These are phyloP conservation scores for Caerostris extrusa DNA, from an alignment of 1,140 invertebrate species.

Conservation along the genomic window DNA sequence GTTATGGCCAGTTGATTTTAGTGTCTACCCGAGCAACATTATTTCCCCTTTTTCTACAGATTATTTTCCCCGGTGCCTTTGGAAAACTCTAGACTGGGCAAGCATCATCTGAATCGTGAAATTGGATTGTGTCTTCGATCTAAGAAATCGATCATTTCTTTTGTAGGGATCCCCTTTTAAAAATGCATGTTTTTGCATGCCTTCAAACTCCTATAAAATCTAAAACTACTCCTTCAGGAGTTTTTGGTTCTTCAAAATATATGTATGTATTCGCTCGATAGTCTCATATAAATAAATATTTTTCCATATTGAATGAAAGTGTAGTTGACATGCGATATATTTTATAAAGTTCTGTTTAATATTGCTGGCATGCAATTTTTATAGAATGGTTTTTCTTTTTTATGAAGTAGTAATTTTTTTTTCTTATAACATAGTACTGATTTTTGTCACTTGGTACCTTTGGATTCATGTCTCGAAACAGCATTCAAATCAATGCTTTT, in stretches of 20 bases:
- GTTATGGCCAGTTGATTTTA: slow-evolving; percentile 1
- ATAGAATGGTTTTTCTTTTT: too few species aligned
- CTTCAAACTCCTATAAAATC: slow-evolving; percentile 19
- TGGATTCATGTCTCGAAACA: too few species aligned
- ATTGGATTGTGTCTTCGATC: slow-evolving; percentile 38
- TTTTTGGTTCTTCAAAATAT: neutral
- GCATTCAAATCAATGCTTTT: too few species aligned
- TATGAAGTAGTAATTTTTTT: too few species aligned
- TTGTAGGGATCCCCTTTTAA: neutral
- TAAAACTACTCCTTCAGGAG: neutral
- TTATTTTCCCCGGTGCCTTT: slow-evolving; percentile 13
- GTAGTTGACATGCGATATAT: too few species aligned
- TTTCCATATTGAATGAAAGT: neutral
- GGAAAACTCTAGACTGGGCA: neutral
- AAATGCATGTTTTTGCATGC: slow-evolving; percentile 31
- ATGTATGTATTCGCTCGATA: slow-evolving; percentile 3
- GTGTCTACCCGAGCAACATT: neutral
- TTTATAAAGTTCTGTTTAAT: too few species aligned
- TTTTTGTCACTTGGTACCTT: too few species aligned
- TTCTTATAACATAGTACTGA: too few species aligned
- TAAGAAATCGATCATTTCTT: neutral
- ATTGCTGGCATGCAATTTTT: too few species aligned
- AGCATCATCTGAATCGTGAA: slow-evolving; percentile 29
- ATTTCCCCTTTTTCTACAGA: slow-evolving; percentile 15
- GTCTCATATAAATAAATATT: slow-evolving; percentile 12